A percentile compares a stretch with the other conserved stretches of the same genome.
phyloP scores from a whole-genome alignment of 2,113 vertebrate species.

The Donacobius atricapilla region DNA sequence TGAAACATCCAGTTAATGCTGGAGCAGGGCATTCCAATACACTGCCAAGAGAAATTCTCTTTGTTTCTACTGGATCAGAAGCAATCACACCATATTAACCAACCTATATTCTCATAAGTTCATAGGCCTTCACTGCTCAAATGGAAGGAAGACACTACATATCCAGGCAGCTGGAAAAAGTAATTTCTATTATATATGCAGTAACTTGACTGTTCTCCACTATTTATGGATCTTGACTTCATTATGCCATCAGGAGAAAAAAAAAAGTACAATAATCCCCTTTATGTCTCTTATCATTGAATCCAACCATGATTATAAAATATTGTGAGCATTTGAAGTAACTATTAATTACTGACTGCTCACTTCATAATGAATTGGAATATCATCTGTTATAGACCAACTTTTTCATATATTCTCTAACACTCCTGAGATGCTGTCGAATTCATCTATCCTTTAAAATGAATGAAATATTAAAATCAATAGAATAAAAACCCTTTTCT shows the following conservation, averaged over 20 bases:
- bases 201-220: constrained; percentile 4
- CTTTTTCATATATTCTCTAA: neutral
- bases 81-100: neutral
- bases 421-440: neutral
- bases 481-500: neutral
- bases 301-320: constrained; percentile 67
- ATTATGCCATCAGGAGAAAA: constrained; percentile 30
- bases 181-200: neutral
- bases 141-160: neutral
- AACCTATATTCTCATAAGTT: neutral
- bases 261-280: constrained; percentile 54
- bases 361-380: constrained; percentile 64
- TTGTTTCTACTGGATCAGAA: neutral
- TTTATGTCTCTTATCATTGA: constrained; percentile 64
- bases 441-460: neutral
- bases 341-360: constrained; percentile 61
- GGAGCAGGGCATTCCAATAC: neutral
- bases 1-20: neutral
- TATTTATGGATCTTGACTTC: constrained; percentile 35
- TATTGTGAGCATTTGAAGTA: constrained; percentile 55
- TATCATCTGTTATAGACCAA: neutral
- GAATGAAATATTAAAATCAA: neutral
- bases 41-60: neutral
- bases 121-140: neutral
- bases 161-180: neutral